Evolutionary conservation across 2,797 vertebrate genomes (phyloP), one percentile per base, ranked within the genome.

Genomic region (Amblyraja radiata): DNA sequence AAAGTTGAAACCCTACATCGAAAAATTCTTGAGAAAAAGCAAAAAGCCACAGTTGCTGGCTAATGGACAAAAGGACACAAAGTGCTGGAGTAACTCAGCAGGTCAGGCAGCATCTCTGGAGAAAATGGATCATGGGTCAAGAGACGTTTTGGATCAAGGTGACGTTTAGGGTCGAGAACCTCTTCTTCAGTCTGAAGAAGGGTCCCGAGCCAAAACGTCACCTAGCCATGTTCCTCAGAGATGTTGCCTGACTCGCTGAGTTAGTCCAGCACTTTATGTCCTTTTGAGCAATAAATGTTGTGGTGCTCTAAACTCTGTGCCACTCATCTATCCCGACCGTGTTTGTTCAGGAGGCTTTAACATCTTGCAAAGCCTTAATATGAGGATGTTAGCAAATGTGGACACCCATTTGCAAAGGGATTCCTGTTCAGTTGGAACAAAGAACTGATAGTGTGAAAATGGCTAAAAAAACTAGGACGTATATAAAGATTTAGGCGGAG

Each of bases 391-490:
- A 63, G 18, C 32, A 61, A 65, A 68, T 88, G 63, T n/a, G 68
- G 84, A 88, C 83, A 32, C 6, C 36, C 84, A 36, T 63, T 32
- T 88, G 84, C 63, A 88, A 21, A 63, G 36, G 61, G 61, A 88
- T 36, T 88, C 84, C 63, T 36, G 84, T 21, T 68, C n/a, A 86
- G 58, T 63, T 25, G 68, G 84, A 68, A 88, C 63, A 88, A 88
- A 36, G 61, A 86, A 16, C 61, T 32, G 65, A 88, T 46, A 32
- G 84, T 9, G n/a, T 88, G 63, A 88, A 54, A 88, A 88, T 88
- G 32, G 84, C 68, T 25, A 88, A 88, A 68, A 88, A 63, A 88
- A 65, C 61, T 88, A 86, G 25, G 63, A 23, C 21, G 84, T 88
- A 63, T 68, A 88, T 36, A 88, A 88, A 88, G 84, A 61, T 88